Base-by-base conservation (phyloP, 2,797 vertebrate species). In the Austrolebias charrua region DNA sequence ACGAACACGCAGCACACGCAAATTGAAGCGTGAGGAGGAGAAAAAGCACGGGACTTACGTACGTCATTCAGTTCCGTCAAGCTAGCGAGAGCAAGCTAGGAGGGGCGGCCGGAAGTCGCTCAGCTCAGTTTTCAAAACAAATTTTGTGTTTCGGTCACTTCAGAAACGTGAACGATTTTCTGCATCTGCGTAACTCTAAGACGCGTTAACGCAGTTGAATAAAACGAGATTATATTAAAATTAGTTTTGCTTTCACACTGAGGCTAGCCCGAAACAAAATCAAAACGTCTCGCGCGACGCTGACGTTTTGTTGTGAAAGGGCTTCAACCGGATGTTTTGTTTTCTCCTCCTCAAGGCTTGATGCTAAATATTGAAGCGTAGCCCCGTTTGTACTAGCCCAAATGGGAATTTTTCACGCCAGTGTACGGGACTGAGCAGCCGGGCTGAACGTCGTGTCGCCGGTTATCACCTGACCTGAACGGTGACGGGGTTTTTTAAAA, bases 1-100 rank as follows among this genome's bases (percentile, higher is more conserved):
- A 92, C 89, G 86, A 89, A 91, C 90, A 87, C 81, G 86, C 78
- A 84, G 75, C 61, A 73, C 85, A 91, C 90, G 91, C 86, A 90
- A 83, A 71, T 55, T 56, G 79, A 59, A 57, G 52, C 78, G 84
- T 84, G 80, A 89, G 89, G 90, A 81, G 91, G 89, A 84, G 90
- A 59, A 51, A 80, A 63, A 82, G 57, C 77, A 78, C 78, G 87
- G 64, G 88, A 87, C 71, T 77, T 3, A 58, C 53, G 14, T 51
- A 83, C 89, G 89, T 90, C 87, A 89, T 63, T 4, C 14, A 14
- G 24, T 12, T 5, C 5, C 6, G 48, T 74, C 48, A 86, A 85
- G 66, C 9, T 8, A 0, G 11, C 29, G 0, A 6, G 9, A 12
- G 16, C 19, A n/a, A n/a, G 4, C 5, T 0, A 10, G 11, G 38